phyloP scores from a whole-genome alignment of 2,888 invertebrate genomes.

The Polydrusus tereticollis region DNA sequence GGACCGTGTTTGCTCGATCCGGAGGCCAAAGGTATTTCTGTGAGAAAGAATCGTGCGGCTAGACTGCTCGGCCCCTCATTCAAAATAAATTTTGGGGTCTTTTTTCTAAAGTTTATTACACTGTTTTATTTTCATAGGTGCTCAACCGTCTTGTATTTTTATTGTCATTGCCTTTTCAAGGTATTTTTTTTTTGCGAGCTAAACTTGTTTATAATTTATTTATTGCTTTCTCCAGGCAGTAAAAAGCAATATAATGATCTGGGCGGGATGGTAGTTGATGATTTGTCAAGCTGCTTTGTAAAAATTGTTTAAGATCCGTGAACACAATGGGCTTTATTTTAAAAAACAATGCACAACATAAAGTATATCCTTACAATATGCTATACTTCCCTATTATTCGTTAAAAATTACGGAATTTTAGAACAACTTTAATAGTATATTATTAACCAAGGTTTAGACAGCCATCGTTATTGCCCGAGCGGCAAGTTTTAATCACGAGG shows the following conservation, averaged over 20 bases:
- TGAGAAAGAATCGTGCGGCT: conserved; percentile 62
- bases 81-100: conserved; percentile 63
- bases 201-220: conserved; percentile 56
- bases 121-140: conserved; percentile 56
- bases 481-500: too few relatives aligned
- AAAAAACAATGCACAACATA: conserved; percentile 21
- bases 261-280: conserved; percentile 40
- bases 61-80: conserved; percentile 65
- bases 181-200: conserved; percentile 49
- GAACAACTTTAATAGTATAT: not conserved
- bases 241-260: conserved; percentile 35
- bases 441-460: too few relatives aligned
- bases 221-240: conserved; percentile 40
- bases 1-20: conserved; percentile 53
- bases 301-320: conserved; percentile 29
- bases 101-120: conserved; percentile 63
- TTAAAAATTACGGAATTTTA: too few relatives aligned
- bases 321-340: conserved; percentile 13
- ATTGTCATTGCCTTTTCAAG: conserved; percentile 56
- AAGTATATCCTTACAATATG: not conserved
- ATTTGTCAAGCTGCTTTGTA: conserved; percentile 38
- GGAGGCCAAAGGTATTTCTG: conserved; percentile 54
- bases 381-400: not conserved
- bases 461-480: too few relatives aligned
- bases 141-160: conserved; percentile 51